phyloP scores from a whole-genome alignment of 2,113 vertebrate species.

The Daubentonia madagascariensis region DNA sequence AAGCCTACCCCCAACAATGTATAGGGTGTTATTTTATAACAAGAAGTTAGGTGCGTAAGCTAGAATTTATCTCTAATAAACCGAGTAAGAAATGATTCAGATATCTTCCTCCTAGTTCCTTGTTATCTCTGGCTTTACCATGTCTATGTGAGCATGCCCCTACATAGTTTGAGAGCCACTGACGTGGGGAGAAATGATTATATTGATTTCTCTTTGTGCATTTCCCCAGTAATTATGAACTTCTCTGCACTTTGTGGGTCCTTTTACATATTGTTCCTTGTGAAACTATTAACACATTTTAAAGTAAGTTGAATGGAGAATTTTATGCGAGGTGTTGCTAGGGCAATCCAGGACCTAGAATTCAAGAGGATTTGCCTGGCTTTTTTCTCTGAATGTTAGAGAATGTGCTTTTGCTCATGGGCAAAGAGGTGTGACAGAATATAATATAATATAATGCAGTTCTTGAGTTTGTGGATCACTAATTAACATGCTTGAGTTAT shows the following conservation, averaged over 20 bases:
- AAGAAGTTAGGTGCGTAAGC: not conserved
- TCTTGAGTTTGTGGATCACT: conserved; percentile 46
- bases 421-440: conserved; percentile 2
- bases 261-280: not conserved
- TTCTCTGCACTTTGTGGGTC: not conserved
- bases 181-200: not conserved
- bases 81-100: not conserved
- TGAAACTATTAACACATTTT: not conserved
- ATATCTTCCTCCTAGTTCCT: not conserved
- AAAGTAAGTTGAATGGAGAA: not conserved
- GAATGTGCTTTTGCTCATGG: not conserved
- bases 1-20: not conserved
- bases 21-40: not conserved
- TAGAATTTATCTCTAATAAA: not conserved
- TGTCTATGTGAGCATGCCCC: not conserved
- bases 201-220: not conserved
- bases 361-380: not conserved
- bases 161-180: not conserved
- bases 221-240: not conserved
- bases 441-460: not conserved
- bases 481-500: conserved; percentile 61
- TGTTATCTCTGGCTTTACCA: not conserved
- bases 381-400: not conserved
- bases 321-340: not conserved
- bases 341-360: not conserved